Percentiles rank a stretch among this genome's conserved stretches.
These are phyloP conservation scores for Mohoua ochrocephala DNA, from an alignment of 2,113 vertebrate species.

Conservation along the genomic window DNA sequence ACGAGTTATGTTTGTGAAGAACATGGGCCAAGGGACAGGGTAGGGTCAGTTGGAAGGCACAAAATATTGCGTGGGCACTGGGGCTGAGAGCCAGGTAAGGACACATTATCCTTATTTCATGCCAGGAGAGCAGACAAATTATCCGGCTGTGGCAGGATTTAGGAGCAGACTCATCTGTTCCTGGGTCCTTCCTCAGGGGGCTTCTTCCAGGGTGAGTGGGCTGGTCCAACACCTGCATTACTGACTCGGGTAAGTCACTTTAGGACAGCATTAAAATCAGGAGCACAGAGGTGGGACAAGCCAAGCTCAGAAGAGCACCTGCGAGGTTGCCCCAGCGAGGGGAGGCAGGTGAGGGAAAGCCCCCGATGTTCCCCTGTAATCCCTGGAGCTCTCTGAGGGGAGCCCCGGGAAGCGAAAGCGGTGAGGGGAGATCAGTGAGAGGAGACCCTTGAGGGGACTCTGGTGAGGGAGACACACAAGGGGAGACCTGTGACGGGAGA, in stretches of 20 bases:
- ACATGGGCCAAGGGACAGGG: not conserved
- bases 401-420: not conserved
- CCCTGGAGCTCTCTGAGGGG: not conserved
- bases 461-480: not conserved
- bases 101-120: accelerated
- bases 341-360: not conserved
- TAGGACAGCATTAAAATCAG: not conserved
- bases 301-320: not conserved
- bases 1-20: not conserved
- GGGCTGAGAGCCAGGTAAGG: not conserved
- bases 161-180: not conserved
- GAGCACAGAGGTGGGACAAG: not conserved
- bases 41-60: not conserved
- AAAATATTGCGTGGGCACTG: accelerated
- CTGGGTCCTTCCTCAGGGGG: not conserved
- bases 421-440: not conserved
- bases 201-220: not conserved
- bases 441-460: not conserved
- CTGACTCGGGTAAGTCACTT: not conserved
- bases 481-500: not conserved
- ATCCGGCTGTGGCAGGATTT: not conserved
- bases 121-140: not conserved
- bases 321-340: not conserved
- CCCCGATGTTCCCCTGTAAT: not conserved
- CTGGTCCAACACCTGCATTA: not conserved